These are phyloP conservation scores for Agonopterix alstromeriana DNA, from an alignment of 2,888 invertebrate species.

Conservation along the genomic window DNA sequence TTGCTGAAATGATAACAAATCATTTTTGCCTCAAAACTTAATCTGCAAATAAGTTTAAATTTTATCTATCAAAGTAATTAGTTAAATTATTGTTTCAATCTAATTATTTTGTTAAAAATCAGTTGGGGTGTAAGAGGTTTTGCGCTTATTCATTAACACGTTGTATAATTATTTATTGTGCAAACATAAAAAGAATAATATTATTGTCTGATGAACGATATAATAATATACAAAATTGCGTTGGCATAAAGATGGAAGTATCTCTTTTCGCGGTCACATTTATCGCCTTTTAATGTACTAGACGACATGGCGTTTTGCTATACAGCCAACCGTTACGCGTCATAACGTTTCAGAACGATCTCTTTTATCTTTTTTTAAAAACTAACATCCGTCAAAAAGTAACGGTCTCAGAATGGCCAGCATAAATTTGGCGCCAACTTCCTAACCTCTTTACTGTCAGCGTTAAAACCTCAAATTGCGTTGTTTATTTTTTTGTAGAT, in stretches of 20 bases:
- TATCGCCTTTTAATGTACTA: slow-evolving; percentile 59
- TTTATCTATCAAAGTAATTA: too few species aligned
- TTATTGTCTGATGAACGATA: slow-evolving; percentile 9
- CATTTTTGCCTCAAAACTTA: too few species aligned
- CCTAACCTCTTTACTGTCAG: slow-evolving; percentile 18
- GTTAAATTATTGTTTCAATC: too few species aligned
- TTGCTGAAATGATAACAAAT: too few species aligned
- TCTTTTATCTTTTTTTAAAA: slow-evolving; percentile 48
- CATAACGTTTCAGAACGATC: slow-evolving; percentile 37
- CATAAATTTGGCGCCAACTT: slow-evolving; percentile 33
- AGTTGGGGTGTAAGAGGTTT: too few species aligned
- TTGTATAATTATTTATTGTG: not conserved
- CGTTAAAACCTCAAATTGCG: slow-evolving; percentile 1
- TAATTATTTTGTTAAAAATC: too few species aligned
- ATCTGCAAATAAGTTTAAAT: too few species aligned
- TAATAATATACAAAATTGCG: slow-evolving; percentile 38
- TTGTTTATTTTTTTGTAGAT: slow-evolving; percentile 13
- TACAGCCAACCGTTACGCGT: slow-evolving; percentile 44
- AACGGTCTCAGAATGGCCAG: slow-evolving; percentile 22
- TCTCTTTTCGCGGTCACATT: slow-evolving; percentile 34
- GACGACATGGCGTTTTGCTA: slow-evolving; percentile 44
- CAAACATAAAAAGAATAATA: not conserved
- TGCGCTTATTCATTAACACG: too few species aligned
- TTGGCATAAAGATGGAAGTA: slow-evolving; percentile 18
- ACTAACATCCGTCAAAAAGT: slow-evolving; percentile 40